Evolutionary conservation across 2,113 vertebrate genomes (phyloP).

Genomic region (Sula dactylatra): DNA sequence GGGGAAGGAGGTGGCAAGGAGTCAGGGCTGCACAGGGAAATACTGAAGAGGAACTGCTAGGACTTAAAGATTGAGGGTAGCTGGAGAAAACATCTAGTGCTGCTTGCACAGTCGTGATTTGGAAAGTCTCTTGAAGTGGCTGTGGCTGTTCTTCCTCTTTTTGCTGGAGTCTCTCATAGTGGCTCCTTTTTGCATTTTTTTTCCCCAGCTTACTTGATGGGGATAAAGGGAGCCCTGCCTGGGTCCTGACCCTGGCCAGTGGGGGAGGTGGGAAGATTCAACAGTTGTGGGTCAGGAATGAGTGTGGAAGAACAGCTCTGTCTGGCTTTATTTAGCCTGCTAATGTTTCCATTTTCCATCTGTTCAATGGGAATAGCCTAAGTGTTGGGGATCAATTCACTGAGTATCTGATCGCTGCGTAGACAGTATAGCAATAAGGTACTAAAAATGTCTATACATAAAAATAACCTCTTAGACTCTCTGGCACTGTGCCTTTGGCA

Average conservation of each 20-base stretch:
- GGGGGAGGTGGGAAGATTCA: not conserved
- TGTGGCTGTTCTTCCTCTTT: conserved; percentile 8
- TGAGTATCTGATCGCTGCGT: not conserved
- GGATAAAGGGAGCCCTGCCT: not conserved
- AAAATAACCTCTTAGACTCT: conserved; percentile 62
- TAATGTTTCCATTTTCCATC: conserved; percentile 33
- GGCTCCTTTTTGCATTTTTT: not conserved
- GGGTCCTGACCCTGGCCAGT: not conserved
- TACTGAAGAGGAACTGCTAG: not conserved
- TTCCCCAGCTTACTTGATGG: not conserved
- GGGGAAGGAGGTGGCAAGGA: not conserved
- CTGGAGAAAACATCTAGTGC: not conserved
- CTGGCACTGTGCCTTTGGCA: conserved; percentile 55
- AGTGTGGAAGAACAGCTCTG: not conserved
- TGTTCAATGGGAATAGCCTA: conserved; percentile 32
- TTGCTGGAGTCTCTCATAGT: not conserved
- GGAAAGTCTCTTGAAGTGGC: not conserved
- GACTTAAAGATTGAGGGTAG: not conserved
- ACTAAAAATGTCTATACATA: conserved; percentile 67
- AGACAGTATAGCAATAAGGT: conserved; percentile 50
- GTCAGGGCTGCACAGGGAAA: not conserved
- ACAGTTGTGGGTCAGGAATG: not conserved
- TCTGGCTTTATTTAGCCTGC: conserved; percentile 29
- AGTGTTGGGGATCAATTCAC: conserved; percentile 46
- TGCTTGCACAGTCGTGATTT: not conserved